Evolutionary conservation across 2,797 vertebrate species (phyloP).

Genomic region (Sebastes reedi): DNA sequence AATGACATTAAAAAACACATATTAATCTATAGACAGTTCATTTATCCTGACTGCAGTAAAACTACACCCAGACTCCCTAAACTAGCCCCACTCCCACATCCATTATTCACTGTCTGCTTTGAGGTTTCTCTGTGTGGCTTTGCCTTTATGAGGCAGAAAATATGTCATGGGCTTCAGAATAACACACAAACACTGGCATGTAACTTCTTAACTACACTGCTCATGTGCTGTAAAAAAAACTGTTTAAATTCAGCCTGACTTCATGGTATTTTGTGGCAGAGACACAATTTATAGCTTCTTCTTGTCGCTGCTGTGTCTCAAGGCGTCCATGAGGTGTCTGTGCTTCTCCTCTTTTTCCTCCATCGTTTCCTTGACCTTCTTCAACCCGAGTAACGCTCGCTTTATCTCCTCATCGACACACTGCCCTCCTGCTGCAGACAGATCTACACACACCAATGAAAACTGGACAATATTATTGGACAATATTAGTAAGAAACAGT

Average conservation of each 20-base stretch:
- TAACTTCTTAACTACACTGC: not conserved
- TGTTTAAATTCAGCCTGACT: not conserved
- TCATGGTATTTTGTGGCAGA: not conserved
- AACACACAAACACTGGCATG: slow-evolving; percentile 2
- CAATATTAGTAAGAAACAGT: too few species aligned
- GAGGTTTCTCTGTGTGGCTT: slow-evolving; percentile 37
- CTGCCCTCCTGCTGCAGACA: too few species aligned
- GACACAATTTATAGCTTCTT: slow-evolving; percentile 77
- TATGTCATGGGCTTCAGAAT: slow-evolving; percentile 19
- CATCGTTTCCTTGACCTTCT: slow-evolving; percentile 87
- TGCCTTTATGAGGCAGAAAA: slow-evolving; percentile 32
- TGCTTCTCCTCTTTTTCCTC: slow-evolving; percentile 85
- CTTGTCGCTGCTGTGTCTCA: slow-evolving; percentile 86
- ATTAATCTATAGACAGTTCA: slow-evolving; percentile 36
- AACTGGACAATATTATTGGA: too few species aligned
- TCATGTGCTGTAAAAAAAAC: too few species aligned
- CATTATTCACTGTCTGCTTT: slow-evolving; percentile 48
- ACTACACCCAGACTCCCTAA: slow-evolving; percentile 13
- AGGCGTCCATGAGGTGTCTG: slow-evolving; percentile 80
- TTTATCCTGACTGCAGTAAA: slow-evolving; percentile 41
- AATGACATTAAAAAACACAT: slow-evolving; percentile 4
- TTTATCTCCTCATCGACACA: slow-evolving; percentile 80
- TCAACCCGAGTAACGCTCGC: slow-evolving; percentile 9
- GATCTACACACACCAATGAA: slow-evolving; percentile 27
- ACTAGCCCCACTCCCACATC: slow-evolving; percentile 31